Percentiles rank a stretch among this genome's conserved stretches.
These are phyloP conservation scores for Zeugodacus cucurbitae DNA, from an alignment of 1,140 invertebrate genomes.

Conservation along the genomic window DNA sequence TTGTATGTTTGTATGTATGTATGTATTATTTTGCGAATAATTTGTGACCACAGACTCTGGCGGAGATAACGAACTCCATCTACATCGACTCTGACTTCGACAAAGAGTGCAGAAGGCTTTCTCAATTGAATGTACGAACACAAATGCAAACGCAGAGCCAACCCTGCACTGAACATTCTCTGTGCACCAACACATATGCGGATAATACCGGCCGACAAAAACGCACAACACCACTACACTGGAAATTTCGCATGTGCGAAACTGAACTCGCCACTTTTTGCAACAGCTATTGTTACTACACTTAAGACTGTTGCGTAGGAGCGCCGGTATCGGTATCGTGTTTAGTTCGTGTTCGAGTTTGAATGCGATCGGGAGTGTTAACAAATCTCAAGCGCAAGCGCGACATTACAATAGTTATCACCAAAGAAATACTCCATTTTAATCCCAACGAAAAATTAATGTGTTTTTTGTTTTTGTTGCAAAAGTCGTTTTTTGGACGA, in stretches of 20 bases:
- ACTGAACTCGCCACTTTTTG: neutral
- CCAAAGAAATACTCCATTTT: neutral
- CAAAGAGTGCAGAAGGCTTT: neutral
- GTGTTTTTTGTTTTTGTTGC: neutral
- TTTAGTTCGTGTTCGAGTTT: conserved; percentile 16
- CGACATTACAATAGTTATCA: neutral
- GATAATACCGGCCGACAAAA: neutral
- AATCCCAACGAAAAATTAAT: neutral
- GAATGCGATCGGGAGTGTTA: neutral
- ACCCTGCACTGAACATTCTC: neutral
- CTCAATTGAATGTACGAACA: neutral
- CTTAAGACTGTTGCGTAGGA: neutral
- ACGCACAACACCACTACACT: neutral
- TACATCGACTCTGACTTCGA: neutral
- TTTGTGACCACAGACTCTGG: neutral
- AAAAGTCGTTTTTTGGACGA: neutral
- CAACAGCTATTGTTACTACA: neutral
- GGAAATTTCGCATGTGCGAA: neutral
- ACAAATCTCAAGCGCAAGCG: neutral
- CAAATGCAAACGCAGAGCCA: neutral
- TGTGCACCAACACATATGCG: neutral
- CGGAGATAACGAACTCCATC: neutral
- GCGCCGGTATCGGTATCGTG: neutral
- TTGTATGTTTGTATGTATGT: no score
- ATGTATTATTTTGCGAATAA: no score